Evolutionary conservation across 2,797 vertebrate species (phyloP).

Genomic region (Gymnoscopelus braueri): DNA sequence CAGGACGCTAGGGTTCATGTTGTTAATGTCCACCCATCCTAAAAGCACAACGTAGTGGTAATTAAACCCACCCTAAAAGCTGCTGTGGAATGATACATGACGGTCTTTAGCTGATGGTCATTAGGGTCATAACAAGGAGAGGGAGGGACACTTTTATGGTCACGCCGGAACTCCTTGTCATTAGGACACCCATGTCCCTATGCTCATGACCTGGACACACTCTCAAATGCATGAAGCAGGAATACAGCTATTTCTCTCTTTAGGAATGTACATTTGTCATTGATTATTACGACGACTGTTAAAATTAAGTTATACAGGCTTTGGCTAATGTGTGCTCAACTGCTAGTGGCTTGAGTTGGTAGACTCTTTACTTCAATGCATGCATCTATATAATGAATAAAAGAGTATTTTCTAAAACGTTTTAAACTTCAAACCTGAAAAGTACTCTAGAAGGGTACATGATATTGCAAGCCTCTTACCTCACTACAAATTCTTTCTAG

Average conservation of each 20-base stretch:
- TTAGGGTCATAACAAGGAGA: constrained; percentile 47
- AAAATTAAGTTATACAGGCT: background rate
- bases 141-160: constrained; percentile 53
- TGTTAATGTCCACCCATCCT: constrained; percentile 11
- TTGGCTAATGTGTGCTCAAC: background rate
- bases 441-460: background rate
- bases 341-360: background rate
- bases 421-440: background rate
- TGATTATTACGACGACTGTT: background rate
- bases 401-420: background rate
- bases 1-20: too few species aligned
- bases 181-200: constrained; percentile 55
- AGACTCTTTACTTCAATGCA: background rate
- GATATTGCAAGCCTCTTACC: background rate
- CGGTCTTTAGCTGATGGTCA: constrained; percentile 48
- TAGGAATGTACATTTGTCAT: background rate
- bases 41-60: constrained; percentile 41
- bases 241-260: background rate
- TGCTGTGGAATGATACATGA: constrained; percentile 17
- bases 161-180: constrained; percentile 42
- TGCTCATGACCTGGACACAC: constrained; percentile 18
- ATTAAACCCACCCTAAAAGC: constrained; percentile 39
- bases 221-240: background rate
- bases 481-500: too few species aligned
- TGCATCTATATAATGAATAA: background rate